phyloP scores from a whole-genome alignment of 2,888 invertebrate genomes.

The Eumacrocentrus americanus region DNA sequence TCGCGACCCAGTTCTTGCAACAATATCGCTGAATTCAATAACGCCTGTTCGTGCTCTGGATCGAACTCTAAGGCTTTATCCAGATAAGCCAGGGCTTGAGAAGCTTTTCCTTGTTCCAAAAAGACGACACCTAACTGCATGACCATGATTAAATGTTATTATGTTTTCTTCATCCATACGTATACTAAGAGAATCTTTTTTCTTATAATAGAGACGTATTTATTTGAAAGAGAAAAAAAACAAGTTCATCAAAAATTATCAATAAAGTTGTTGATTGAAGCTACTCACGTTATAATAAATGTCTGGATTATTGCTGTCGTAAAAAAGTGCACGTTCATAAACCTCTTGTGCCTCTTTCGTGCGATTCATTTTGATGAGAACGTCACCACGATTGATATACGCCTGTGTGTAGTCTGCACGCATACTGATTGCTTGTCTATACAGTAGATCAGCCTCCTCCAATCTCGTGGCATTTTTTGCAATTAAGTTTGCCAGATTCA shows the following conservation, averaged over 20 bases:
- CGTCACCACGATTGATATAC: constrained; percentile 96
- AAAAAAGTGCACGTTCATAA: constrained; percentile 89
- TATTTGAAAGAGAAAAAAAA: not conserved
- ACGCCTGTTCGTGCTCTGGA: constrained; percentile 93
- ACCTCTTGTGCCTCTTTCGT: constrained; percentile 94
- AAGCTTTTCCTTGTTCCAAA: constrained; percentile 88
- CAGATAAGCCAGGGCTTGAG: constrained; percentile 88
- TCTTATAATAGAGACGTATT: not conserved
- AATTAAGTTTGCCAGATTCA: constrained; percentile 93
- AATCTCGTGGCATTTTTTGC: constrained; percentile 89
- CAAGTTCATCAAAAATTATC: no score
- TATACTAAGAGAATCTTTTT: no score
- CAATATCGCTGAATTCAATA: constrained; percentile 93
- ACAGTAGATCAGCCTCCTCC: constrained; percentile 92
- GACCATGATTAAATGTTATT: constrained; percentile 28
- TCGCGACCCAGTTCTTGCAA: constrained; percentile 87
- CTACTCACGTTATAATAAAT: constrained; percentile 90
- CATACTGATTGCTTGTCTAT: constrained; percentile 96
- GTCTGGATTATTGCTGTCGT: constrained; percentile 92
- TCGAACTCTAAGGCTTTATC: constrained; percentile 92
- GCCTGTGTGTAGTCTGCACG: constrained; percentile 94
- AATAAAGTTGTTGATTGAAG: no score
- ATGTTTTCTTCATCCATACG: not conserved
- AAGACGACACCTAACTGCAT: constrained; percentile 90
- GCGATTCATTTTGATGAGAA: constrained; percentile 91